phyloP scores from a whole-genome alignment of 2,113 vertebrate genomes.

The Rhabdornis inornatus region DNA sequence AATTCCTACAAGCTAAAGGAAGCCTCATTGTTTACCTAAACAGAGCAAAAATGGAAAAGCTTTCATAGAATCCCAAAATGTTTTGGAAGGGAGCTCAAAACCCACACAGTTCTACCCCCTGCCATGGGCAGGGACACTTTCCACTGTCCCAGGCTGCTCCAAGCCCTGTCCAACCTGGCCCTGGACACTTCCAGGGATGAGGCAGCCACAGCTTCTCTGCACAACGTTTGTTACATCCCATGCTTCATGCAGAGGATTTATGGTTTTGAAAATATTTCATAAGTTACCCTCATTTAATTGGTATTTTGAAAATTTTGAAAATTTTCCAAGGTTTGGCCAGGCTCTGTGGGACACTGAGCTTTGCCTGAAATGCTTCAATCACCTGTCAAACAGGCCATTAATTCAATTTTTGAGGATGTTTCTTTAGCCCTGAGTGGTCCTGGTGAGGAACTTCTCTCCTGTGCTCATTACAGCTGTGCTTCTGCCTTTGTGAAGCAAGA shows the following conservation, averaged over 20 bases:
- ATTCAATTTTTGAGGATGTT: not conserved
- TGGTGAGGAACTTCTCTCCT: not conserved
- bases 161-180: fast-evolving
- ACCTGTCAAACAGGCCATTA: not conserved
- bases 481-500: not conserved
- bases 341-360: not conserved
- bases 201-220: not conserved
- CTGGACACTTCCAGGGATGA: not conserved
- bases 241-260: not conserved
- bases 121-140: not conserved
- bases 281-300: not conserved
- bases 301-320: not conserved
- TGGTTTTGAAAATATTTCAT: not conserved
- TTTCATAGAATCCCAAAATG: not conserved
- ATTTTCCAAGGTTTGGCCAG: not conserved
- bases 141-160: not conserved
- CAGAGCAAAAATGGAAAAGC: not conserved
- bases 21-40: not conserved
- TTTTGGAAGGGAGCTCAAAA: not conserved
- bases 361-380: not conserved
- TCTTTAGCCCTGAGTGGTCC: not conserved
- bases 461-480: not conserved
- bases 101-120: not conserved
- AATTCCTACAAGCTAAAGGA: not conserved
- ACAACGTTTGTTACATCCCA: not conserved